A percentile compares a stretch with the other conserved stretches of the same genome.
These are phyloP conservation scores for Orthosia gothica DNA, from an alignment of 2,888 invertebrate genomes.

Conservation along the genomic window DNA sequence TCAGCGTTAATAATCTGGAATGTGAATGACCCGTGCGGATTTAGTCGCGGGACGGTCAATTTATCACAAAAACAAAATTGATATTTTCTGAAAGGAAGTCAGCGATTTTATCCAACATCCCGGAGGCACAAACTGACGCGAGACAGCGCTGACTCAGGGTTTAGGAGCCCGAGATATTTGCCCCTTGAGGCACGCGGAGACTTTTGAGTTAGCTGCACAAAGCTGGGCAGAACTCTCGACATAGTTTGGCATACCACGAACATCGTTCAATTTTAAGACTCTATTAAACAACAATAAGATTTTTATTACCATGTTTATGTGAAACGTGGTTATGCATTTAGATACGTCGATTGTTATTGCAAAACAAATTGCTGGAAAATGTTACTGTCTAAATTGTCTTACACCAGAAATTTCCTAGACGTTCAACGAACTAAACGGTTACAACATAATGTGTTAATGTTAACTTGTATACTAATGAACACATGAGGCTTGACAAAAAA, in stretches of 20 bases:
- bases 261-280: background rate
- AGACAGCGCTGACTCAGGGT: conserved; percentile 60
- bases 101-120: conserved; percentile 55
- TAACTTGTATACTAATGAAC: conserved; percentile 41
- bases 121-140: conserved; percentile 51
- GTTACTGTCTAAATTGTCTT: conserved; percentile 5
- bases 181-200: conserved; percentile 59
- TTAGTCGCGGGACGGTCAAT: conserved; percentile 29
- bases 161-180: conserved; percentile 57
- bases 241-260: conserved; percentile 28
- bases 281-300: background rate
- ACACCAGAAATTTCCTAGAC: conserved; percentile 28
- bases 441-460: conserved; percentile 25
- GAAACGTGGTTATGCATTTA: conserved; percentile 10
- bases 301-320: conserved; percentile 17
- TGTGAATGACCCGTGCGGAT: conserved; percentile 38
- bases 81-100: conserved; percentile 54
- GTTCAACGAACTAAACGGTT: conserved; percentile 53
- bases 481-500: conserved; percentile 43
- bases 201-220: conserved; percentile 60
- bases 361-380: conserved; percentile 13
- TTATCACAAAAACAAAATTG: conserved; percentile 45
- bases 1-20: conserved; percentile 11
- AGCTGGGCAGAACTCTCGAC: conserved; percentile 45
- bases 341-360: background rate